Percentiles rank a stretch among this genome's conserved stretches.
phyloP scores from a whole-genome alignment of 1,140 invertebrate species.

The Drosophila punjabiensis region DNA sequence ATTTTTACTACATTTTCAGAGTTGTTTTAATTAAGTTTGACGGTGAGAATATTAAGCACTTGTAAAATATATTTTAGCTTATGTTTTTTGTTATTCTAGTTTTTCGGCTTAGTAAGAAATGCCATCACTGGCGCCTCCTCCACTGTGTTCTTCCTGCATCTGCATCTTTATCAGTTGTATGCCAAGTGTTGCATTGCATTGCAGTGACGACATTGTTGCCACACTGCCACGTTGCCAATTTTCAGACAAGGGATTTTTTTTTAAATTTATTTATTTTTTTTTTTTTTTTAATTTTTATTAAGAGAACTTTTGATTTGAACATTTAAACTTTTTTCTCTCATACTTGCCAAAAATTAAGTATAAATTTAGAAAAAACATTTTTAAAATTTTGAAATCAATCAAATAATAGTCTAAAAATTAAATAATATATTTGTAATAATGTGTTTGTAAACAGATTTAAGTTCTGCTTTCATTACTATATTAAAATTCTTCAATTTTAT shows the following conservation, averaged over 20 bases:
- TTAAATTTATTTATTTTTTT: not conserved
- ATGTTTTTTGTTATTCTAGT: too few relatives aligned
- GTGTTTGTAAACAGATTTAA: too few relatives aligned
- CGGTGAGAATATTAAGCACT: too few relatives aligned
- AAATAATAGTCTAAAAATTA: too few relatives aligned
- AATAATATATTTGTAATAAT: too few relatives aligned
- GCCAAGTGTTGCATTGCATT: conserved; percentile 39
- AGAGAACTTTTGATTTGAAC: not conserved
- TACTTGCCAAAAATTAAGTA: too few relatives aligned
- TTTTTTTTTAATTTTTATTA: not conserved
- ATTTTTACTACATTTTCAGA: too few relatives aligned
- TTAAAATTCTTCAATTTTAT: not conserved
- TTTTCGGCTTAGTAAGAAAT: too few relatives aligned
- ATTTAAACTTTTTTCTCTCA: too few relatives aligned
- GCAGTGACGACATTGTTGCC: conserved; percentile 31
- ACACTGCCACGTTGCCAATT: conserved; percentile 15
- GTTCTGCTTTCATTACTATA: not conserved
- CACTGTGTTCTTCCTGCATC: not conserved
- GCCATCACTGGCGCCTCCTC: not conserved
- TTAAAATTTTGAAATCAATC: not conserved
- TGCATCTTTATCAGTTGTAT: conserved; percentile 38
- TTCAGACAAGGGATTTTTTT: conserved; percentile 10
- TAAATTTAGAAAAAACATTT: not conserved
- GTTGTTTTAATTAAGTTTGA: too few relatives aligned
- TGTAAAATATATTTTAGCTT: too few relatives aligned